These are phyloP conservation scores for Drosophila mercatorum DNA, from an alignment of 2,888 invertebrate species.

Conservation along the genomic window DNA sequence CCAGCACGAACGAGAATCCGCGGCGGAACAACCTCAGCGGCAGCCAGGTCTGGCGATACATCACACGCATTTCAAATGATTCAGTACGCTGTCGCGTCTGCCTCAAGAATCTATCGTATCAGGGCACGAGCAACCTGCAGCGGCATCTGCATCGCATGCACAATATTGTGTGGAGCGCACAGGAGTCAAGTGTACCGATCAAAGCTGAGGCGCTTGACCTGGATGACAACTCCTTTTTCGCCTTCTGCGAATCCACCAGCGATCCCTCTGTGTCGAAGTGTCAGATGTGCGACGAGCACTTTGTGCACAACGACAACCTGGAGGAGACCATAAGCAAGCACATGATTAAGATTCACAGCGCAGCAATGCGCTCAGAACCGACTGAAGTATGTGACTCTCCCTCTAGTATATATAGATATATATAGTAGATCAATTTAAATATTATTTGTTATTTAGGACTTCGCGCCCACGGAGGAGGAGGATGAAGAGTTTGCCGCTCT, in stretches of 20 bases:
- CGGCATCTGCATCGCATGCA: slow-evolving; percentile 79
- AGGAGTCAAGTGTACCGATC: neutral
- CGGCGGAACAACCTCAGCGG: slow-evolving; percentile 36
- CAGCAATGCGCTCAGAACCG: slow-evolving; percentile 31
- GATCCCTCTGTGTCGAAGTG: slow-evolving; percentile 52
- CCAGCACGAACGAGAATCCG: slow-evolving; percentile 40
- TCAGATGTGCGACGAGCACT: slow-evolving; percentile 68
- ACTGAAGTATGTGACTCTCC: slow-evolving; percentile 31
- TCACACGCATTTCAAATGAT: slow-evolving; percentile 66
- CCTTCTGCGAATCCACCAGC: slow-evolving; percentile 40
- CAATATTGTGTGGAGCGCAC: slow-evolving; percentile 58
- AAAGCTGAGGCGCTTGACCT: slow-evolving; percentile 22
- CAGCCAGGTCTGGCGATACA: slow-evolving; percentile 75
- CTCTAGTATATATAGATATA: no score
- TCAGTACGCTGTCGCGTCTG: slow-evolving; percentile 74
- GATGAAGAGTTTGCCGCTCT: slow-evolving; percentile 23
- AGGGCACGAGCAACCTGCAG: slow-evolving; percentile 77
- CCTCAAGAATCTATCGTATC: slow-evolving; percentile 74
- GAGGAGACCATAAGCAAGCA: slow-evolving; percentile 36
- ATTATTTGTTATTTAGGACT: slow-evolving; percentile 19
- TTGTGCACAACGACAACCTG: slow-evolving; percentile 55
- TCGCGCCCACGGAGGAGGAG: slow-evolving; percentile 10
- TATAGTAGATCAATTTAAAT: no score
- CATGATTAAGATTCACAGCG: slow-evolving; percentile 51
- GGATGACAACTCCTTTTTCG: slow-evolving; percentile 32